These are phyloP conservation scores for Sinelater perroti DNA, from an alignment of 2,888 invertebrate species.

Conservation along the genomic window DNA sequence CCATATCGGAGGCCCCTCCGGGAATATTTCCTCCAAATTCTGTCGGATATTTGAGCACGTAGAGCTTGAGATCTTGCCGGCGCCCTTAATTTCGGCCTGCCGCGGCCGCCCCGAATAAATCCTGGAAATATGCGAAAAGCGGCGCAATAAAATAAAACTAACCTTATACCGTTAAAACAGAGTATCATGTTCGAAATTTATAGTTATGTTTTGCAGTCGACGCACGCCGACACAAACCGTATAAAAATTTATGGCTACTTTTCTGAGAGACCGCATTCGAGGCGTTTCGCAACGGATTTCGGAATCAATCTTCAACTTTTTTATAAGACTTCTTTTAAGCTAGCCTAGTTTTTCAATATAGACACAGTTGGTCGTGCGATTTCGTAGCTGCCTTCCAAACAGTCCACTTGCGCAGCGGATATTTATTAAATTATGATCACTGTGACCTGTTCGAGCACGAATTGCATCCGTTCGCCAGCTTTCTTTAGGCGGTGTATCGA, in stretches of 20 bases:
- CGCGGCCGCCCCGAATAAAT: conserved; percentile 1
- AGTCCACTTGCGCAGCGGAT: conserved; percentile 23
- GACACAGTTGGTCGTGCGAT: conserved; percentile 20
- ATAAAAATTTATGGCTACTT: conserved; percentile 52
- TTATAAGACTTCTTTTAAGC: conserved; percentile 26
- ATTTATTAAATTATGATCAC: conserved; percentile 24
- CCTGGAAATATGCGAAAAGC: conserved; percentile 18
- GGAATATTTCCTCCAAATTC: conserved; percentile 26
- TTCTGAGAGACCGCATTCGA: conserved; percentile 41
- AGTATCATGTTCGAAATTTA: conserved; percentile 47
- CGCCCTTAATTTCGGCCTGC: neutral
- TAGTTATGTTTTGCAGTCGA: conserved; percentile 48
- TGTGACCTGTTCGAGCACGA: conserved; percentile 20
- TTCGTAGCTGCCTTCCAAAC: conserved; percentile 14
- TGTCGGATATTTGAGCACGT: conserved; percentile 21
- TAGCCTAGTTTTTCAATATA: conserved; percentile 37
- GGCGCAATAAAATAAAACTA: conserved; percentile 30
- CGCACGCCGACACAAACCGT: conserved; percentile 47
- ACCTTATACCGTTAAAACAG: conserved; percentile 31
- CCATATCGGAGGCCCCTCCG: conserved; percentile 22
- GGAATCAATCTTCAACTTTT: conserved; percentile 39
- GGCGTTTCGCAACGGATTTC: conserved; percentile 41
- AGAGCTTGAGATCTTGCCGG: neutral
- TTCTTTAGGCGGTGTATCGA: too few species aligned
- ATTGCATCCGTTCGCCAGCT: conserved; percentile 18